Base-by-base conservation (phyloP, 2,888 invertebrate genomes). In the Minunthozetes semirufus region DNA sequence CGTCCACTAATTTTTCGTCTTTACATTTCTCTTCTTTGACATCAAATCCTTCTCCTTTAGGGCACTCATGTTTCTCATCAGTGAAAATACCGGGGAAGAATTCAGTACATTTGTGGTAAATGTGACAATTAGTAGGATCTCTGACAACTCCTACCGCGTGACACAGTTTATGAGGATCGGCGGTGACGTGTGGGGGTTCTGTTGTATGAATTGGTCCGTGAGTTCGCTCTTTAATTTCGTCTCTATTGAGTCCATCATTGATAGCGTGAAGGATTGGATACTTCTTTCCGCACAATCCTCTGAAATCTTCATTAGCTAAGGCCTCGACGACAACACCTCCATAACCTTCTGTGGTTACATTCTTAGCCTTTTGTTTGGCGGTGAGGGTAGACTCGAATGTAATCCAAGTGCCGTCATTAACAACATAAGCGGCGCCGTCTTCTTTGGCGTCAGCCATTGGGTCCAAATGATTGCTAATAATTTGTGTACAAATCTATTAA, bases 271-370 rank as follows among this genome's bases (percentile, higher is more conserved):
- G 27, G 17, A 75, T n/a, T 1, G 75, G 75, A 19, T 75, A 71
- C 19, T 75, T 75, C 8, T 56, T n/a, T 13, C 75, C 75, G 56
- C 75, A 75, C 9, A 27, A 22, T 8, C 75, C 75, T 11, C 70
- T 29, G 22, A 53, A 48, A 25, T 75, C 75, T 19, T 75, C 75
- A 38, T 75, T 75, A 15, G 75, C 42, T n/a, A 75, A 48, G n/a
- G 75, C 71, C 25, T 71, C 53, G 56, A 71, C 71, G 2, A 59
- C 42, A 42, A 75, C n/a, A 22, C 75, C 75, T 9, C 59, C 75
- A 29, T 25, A 75, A 0, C 75, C 75, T 46, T 53, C 27, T 11
- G 50, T 53, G 6, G 75, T 75, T 11, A 38, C 29, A 6, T 71
- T 71, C 5, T 53, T 17, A n/a, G 75, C 38, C 53, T 75, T 75